Conservation (phyloP, 2,888 invertebrate genomes). For the Apocheima hispidaria region DNA sequence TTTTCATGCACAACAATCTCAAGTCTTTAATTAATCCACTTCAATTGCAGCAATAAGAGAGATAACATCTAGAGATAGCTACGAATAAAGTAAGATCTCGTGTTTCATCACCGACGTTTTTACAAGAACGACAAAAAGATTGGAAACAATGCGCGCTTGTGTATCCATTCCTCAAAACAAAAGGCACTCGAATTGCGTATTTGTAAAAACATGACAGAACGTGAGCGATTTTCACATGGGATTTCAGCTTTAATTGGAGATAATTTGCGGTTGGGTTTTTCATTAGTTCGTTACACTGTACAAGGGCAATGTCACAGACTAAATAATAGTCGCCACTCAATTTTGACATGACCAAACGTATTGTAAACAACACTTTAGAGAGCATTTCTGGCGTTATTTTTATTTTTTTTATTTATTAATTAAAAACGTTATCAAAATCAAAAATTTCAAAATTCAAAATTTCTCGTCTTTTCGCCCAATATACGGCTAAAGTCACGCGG, state of each 20-base stretch:
- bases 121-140: constrained; percentile 36
- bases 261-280: constrained; percentile 34
- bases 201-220: constrained; percentile 45
- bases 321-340: background rate
- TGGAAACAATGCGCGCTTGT: constrained; percentile 55
- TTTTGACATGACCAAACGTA: background rate
- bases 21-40: constrained; percentile 8
- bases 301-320: constrained; percentile 6
- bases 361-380: background rate
- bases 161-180: constrained; percentile 56
- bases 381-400: no score
- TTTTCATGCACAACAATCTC: background rate
- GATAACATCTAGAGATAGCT: constrained; percentile 20
- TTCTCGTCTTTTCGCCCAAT: background rate
- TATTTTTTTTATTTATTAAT: background rate
- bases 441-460: no score
- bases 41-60: constrained; percentile 23
- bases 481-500: background rate
- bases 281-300: constrained; percentile 21
- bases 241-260: constrained; percentile 36
- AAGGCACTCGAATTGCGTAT: constrained; percentile 48
- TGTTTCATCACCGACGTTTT: constrained; percentile 22
- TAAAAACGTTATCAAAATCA: no score
- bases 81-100: constrained; percentile 6
- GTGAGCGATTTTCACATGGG: constrained; percentile 39